Evolutionary conservation across 2,797 vertebrate species (phyloP).

Genomic region (Huso huso): DNA sequence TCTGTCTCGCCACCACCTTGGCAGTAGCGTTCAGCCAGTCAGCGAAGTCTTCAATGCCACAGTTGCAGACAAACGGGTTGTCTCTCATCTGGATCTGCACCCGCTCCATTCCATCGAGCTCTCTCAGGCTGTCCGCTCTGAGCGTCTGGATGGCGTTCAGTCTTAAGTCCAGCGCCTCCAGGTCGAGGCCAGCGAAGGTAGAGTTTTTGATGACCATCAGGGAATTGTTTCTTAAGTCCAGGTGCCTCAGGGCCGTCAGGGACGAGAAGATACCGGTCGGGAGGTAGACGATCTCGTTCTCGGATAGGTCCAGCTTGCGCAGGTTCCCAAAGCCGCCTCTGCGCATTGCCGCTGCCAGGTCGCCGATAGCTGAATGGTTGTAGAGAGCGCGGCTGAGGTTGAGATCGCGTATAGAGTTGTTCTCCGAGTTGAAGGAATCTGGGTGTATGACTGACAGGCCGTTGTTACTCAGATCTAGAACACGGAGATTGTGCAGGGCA

Average conservation of each 20-base stretch:
- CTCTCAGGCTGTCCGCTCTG: slow-evolving; percentile 34
- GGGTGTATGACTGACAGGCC: slow-evolving; percentile 58
- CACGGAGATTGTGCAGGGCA: slow-evolving; percentile 47
- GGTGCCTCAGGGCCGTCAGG: slow-evolving; percentile 47
- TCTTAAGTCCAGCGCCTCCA: slow-evolving; percentile 54
- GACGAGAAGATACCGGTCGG: slow-evolving; percentile 55
- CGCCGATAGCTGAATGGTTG: slow-evolving; percentile 50
- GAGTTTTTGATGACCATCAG: slow-evolving; percentile 48
- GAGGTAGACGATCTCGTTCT: slow-evolving; percentile 54
- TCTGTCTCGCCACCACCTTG: slow-evolving; percentile 41
- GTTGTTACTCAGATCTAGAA: slow-evolving; percentile 63
- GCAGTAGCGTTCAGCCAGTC: slow-evolving; percentile 55
- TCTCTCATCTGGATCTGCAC: slow-evolving; percentile 40
- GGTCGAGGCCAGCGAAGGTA: slow-evolving; percentile 53
- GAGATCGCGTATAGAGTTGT: slow-evolving; percentile 61
- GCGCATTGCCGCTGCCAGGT: slow-evolving; percentile 56
- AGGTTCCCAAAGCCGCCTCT: slow-evolving; percentile 56
- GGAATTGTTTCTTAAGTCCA: slow-evolving; percentile 53
- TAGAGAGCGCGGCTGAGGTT: slow-evolving; percentile 58
- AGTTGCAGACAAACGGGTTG: slow-evolving; percentile 62
- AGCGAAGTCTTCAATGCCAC: slow-evolving; percentile 46
- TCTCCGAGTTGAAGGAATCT: slow-evolving; percentile 51
- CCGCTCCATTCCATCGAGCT: slow-evolving; percentile 38
- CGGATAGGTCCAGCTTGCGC: slow-evolving; percentile 56
- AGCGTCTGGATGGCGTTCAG: slow-evolving; percentile 49